Evolutionary conservation across 2,797 vertebrate species (phyloP).

Genomic region (Syngnathus rostellatus): DNA sequence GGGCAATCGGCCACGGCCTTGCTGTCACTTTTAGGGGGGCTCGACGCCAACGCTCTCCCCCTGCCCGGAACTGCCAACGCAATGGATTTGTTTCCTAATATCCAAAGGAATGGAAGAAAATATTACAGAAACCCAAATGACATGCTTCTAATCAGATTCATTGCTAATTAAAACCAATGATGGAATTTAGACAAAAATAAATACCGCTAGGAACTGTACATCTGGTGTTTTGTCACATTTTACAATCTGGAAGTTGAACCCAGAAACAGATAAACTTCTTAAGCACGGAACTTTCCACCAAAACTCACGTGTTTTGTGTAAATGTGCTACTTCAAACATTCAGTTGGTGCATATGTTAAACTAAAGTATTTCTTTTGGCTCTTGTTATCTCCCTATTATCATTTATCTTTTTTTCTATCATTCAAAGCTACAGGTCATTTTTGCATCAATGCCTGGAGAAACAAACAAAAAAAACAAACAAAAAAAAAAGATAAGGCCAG

Average conservation of each 20-base stretch:
- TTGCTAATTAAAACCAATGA: neutral
- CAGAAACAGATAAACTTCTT: neutral
- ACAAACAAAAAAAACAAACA: neutral
- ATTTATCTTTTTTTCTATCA: neutral
- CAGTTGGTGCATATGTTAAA: constrained; percentile 22
- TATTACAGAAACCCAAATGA: constrained; percentile 32
- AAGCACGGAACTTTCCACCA: constrained; percentile 25
- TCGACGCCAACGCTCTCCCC: constrained; percentile 36
- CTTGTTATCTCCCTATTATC: neutral
- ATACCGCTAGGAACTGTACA: neutral
- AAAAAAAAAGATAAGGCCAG: neutral
- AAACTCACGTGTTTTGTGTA: constrained; percentile 3
- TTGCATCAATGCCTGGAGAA: neutral
- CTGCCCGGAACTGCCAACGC: constrained; percentile 49
- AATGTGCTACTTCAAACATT: constrained; percentile 26
- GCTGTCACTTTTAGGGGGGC: constrained; percentile 46
- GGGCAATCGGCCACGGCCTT: constrained; percentile 46
- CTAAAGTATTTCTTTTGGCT: constrained; percentile 14
- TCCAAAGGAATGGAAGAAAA: constrained; percentile 27
- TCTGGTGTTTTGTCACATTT: neutral
- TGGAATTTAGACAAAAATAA: neutral
- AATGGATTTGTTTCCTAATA: constrained; percentile 44
- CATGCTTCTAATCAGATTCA: neutral
- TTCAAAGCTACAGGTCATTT: neutral
- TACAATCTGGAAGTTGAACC: neutral